Conservation (phyloP, 2,888 invertebrate species). For the Theodoxus fluviatilis region DNA sequence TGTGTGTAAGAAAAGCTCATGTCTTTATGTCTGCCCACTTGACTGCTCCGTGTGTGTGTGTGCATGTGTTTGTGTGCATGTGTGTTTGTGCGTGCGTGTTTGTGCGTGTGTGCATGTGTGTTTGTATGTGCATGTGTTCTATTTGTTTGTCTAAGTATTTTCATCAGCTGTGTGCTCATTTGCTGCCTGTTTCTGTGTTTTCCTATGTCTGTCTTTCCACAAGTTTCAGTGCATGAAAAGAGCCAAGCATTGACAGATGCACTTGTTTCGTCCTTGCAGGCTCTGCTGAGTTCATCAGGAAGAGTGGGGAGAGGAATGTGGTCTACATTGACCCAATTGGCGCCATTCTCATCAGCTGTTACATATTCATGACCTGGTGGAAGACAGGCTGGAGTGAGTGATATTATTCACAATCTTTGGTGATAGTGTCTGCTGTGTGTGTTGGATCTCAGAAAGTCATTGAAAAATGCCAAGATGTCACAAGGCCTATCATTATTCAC, state of each 20-base stretch:
- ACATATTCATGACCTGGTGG: slow-evolving; percentile 66
- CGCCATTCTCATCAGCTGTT: slow-evolving; percentile 67
- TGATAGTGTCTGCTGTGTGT: no score
- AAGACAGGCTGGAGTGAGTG: slow-evolving; percentile 65
- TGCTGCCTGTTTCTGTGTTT: background rate
- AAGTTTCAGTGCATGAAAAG: no score
- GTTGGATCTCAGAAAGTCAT: no score
- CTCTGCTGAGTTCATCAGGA: slow-evolving; percentile 42
- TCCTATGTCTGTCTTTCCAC: no score
- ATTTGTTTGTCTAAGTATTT: background rate
- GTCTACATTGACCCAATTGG: slow-evolving; percentile 68
- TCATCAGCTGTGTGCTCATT: background rate
- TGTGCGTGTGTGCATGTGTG: background rate
- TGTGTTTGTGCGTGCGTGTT: slow-evolving; percentile 10
- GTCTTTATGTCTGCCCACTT: no score
- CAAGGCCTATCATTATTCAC: no score
- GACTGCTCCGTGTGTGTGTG: background rate
- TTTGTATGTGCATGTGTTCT: no score
- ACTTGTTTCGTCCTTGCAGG: slow-evolving; percentile 40
- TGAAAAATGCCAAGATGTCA: no score
- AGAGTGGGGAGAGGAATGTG: slow-evolving; percentile 40
- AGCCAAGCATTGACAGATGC: no score
- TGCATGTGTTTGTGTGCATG: background rate
- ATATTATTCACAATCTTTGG: no score
- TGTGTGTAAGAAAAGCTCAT: no score